phyloP scores from a whole-genome alignment of 2,113 vertebrate species.

The Seriola dumerili region DNA sequence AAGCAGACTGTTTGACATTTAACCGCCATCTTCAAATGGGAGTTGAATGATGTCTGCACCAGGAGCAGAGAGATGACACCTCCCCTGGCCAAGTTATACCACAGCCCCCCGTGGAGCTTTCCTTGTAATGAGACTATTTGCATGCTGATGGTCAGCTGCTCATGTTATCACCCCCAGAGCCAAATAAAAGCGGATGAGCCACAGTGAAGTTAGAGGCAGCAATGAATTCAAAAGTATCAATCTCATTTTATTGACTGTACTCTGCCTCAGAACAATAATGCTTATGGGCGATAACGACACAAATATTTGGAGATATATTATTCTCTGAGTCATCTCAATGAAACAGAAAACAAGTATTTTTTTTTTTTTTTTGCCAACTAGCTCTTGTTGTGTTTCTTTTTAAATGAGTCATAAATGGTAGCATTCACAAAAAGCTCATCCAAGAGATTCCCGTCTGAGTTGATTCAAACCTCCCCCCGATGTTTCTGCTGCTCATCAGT shows the following conservation, averaged over 20 bases:
- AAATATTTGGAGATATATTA: constrained; percentile 42
- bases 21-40: constrained; percentile 9
- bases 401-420: constrained; percentile 32
- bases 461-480: constrained; percentile 1
- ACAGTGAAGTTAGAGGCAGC: constrained; percentile 28
- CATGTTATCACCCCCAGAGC: constrained; percentile 50
- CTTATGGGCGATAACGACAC: constrained; percentile 11
- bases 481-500: constrained; percentile 49
- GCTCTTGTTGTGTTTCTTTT: constrained; percentile 9
- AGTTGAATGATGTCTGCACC: constrained; percentile 30
- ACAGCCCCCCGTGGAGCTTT: constrained; percentile 13
- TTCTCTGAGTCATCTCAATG: constrained; percentile 36
- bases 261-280: constrained; percentile 15
- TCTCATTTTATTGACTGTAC: constrained; percentile 14
- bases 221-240: constrained; percentile 18
- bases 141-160: constrained; percentile 64
- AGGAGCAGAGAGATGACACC: constrained; percentile 25
- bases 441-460: constrained; percentile 25
- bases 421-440: constrained; percentile 18
- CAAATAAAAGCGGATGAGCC: constrained; percentile 49
- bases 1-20: constrained; percentile 7
- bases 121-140: constrained; percentile 61
- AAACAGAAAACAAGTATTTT: background rate
- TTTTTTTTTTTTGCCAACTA: constrained; percentile 24
- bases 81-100: constrained; percentile 34